Base-by-base conservation (phyloP, 2,797 vertebrate genomes). In the Coreius guichenoti region DNA sequence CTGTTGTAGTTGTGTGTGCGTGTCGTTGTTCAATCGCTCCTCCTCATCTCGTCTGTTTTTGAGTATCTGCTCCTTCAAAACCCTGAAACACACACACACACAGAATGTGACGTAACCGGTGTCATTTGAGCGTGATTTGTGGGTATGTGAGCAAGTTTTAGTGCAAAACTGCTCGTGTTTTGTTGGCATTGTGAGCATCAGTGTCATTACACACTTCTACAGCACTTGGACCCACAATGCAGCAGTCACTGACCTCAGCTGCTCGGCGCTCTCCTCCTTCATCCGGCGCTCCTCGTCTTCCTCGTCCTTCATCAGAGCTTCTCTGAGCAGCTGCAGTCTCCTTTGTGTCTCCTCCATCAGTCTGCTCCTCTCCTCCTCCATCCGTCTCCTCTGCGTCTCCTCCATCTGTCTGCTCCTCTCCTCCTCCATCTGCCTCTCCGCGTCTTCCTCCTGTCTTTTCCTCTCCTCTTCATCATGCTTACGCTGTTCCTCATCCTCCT, bases 221-320 rank as follows among this genome's bases (percentile, higher is more conserved):
- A 56, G 51, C 76, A 65, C 68, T 77, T n/a, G 69, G 31, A 77
- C 33, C 69, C 61, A 70, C 43, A 89, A n/a, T 77, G 19, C 36
- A 65, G 16, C 51, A 17, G 39, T 29, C 2, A 82, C 86, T n/a
- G 89, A 97, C 97, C 95, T 94, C 85, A 97, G 90, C 87, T 92
- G 91, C 81, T 95, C 86, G 45, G 96, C 92, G 0, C 94, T 95
- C 85, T 95, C 95, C 89, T 91, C 89, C 87, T 31, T 88, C 81
- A 95, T 92, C 81, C 72, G 85, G 80, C 77, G 89, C 87, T 92
- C 91, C 84, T 93, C 93, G 39, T 92, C 90, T 56, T 92, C 89
- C 29, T 88, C 94, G 45, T 91, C 94, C 89, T 86, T 92, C 89
- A 73, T 91, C 87, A 95, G 90, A 85, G 93, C 87, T 87, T 95